Base-by-base conservation (phyloP, 2,113 vertebrate species). In the Miniopterus natalensis region DNA sequence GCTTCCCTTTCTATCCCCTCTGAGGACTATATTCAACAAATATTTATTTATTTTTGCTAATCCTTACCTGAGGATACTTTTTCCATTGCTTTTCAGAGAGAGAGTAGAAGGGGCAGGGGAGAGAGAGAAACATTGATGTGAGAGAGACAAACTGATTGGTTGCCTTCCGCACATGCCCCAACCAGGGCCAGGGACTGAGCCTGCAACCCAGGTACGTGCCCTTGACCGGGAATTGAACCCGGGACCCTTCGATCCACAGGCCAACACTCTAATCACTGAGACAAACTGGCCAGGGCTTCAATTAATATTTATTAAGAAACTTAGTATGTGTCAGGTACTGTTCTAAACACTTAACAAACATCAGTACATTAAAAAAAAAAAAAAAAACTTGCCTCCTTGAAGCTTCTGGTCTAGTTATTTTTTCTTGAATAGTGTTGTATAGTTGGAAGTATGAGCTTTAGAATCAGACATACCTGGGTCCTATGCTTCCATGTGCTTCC, bases 231-330 rank as follows among this genome's bases (percentile, higher is more conserved):
- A 36, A 36, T 36, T 36, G 36, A 36, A 36, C 36, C 36, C 36
- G 36, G 36, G 36, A 36, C 36, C 36, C 36, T 36, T 36, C 36
- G 36, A 36, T 36, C 36, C 36, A 36, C 36, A 36, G 36, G 36
- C 36, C 36, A 36, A 36, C 36, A 36, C 36, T 36, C 36, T 36
- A 36, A 36, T 36, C 36, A 36, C 36, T 36, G 36, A 36, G 36
- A 36, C 36, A 36, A 36, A 36, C 36, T 2, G 36, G 36, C 36
- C 36, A 36, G 36, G 36, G 36, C 36, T 57, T 79, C 29, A 45
- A 80, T 36, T 75, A 65, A 53, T 74, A 88, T 74, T 59, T 95
- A 71, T 25, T 92, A 61, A 89, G 68, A 80, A 75, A 68, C 42
- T 87, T 90, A 47, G 18, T 40, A 87, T 11, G 4, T 87, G 29